phyloP scores from a whole-genome alignment of 2,888 invertebrate species.

The Belgica antarctica region DNA sequence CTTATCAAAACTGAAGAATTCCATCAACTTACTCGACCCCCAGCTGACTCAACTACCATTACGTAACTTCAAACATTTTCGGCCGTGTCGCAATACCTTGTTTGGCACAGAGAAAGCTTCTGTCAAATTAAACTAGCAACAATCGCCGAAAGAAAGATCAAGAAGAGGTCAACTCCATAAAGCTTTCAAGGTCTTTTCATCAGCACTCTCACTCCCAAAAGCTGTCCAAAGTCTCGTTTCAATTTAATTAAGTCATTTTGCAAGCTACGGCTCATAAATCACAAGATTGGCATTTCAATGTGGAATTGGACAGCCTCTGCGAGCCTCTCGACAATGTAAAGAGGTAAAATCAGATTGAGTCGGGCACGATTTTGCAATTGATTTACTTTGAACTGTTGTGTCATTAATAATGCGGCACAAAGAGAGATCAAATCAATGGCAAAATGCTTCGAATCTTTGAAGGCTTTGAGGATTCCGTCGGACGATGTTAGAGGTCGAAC shows the following conservation, averaged over 20 bases:
- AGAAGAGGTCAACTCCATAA: conserved; percentile 39
- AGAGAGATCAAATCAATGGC: not conserved
- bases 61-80: too few relatives aligned
- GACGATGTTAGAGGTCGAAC: not conserved
- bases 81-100: not conserved
- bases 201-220: too few relatives aligned
- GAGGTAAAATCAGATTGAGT: conserved; percentile 29
- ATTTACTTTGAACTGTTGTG: conserved; percentile 12
- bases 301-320: not conserved
- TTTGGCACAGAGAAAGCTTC: conserved; percentile 25
- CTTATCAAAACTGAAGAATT: not conserved
- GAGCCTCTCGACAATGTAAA: conserved; percentile 26
- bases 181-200: conserved; percentile 35
- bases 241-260: conserved; percentile 42
- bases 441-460: not conserved
- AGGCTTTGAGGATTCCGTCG: not conserved
- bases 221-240: not conserved
- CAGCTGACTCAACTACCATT: not conserved
- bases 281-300: conserved; percentile 22
- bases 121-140: not conserved
- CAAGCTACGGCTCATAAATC: conserved; percentile 36
- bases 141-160: conserved; percentile 14
- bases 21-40: too few relatives aligned
- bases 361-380: conserved; percentile 29
- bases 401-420: not conserved